Conservation (phyloP, 2,888 invertebrate genomes). For the Aethes cnicana region DNA sequence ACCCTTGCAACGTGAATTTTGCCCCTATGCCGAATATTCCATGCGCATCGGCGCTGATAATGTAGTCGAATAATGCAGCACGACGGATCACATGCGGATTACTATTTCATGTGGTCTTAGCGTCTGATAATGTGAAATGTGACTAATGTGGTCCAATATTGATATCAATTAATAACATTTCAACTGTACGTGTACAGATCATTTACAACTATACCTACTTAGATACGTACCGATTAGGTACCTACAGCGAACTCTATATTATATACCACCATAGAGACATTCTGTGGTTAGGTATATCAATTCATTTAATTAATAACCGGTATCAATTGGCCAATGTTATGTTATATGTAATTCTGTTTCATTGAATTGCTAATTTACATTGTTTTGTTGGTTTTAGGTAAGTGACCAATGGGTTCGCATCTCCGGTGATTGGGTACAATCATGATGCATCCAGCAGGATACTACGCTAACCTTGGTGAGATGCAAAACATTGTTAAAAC, state of each 20-base stretch:
- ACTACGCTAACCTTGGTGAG: slow-evolving; percentile 81
- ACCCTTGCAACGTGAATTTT: slow-evolving; percentile 69
- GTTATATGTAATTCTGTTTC: slow-evolving; percentile 6
- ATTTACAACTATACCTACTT: background rate
- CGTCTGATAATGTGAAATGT: slow-evolving; percentile 34
- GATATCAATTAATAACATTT: slow-evolving; percentile 40
- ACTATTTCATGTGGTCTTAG: slow-evolving; percentile 40
- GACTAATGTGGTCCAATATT: slow-evolving; percentile 41
- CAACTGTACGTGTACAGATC: slow-evolving; percentile 14
- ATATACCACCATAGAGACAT: slow-evolving; percentile 42
- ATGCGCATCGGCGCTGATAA: slow-evolving; percentile 67
- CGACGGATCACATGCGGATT: slow-evolving; percentile 50
- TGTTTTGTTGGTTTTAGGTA: slow-evolving; percentile 68
- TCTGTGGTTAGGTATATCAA: slow-evolving; percentile 53
- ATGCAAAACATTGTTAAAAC: slow-evolving; percentile 28
- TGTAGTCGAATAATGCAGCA: slow-evolving; percentile 60
- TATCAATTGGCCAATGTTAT: slow-evolving; percentile 3
- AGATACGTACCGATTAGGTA: slow-evolving; percentile 35
- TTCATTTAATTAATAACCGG: slow-evolving; percentile 44
- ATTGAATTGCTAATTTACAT: slow-evolving; percentile 6
- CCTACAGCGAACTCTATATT: slow-evolving; percentile 27
- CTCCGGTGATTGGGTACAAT: slow-evolving; percentile 66
- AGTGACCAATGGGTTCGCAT: slow-evolving; percentile 78
- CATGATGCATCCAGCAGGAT: slow-evolving; percentile 79
- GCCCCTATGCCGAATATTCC: slow-evolving; percentile 76